Percentiles rank a stretch among this genome's conserved stretches.
phyloP scores from a whole-genome alignment of 2,888 invertebrate genomes.

The Drosophila hamatofila region DNA sequence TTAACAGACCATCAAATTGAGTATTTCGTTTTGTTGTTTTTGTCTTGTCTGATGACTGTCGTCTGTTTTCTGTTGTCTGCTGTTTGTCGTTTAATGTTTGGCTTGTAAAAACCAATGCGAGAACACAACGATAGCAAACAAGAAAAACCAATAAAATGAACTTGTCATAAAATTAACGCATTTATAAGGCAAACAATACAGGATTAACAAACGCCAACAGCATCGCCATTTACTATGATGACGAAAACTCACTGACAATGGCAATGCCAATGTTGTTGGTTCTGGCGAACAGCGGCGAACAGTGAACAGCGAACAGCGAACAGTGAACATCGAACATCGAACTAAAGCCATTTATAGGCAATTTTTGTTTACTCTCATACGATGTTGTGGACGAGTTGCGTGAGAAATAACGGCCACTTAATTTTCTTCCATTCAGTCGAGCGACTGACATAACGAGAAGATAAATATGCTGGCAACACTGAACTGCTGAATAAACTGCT shows the following conservation, averaged over 20 bases:
- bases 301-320: too few relatives aligned
- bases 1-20: slow-evolving; percentile 77
- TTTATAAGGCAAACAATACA: slow-evolving; percentile 79
- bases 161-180: slow-evolving; percentile 82
- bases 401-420: slow-evolving; percentile 79
- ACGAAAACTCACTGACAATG: slow-evolving; percentile 45
- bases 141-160: slow-evolving; percentile 80
- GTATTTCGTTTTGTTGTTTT: slow-evolving; percentile 61
- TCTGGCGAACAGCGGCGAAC: slow-evolving; percentile 37
- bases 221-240: slow-evolving; percentile 29
- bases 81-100: slow-evolving; percentile 48
- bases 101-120: slow-evolving; percentile 72
- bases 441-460: slow-evolving; percentile 58
- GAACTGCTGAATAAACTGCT: slow-evolving; percentile 48
- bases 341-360: slow-evolving; percentile 74
- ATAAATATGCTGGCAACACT: slow-evolving; percentile 65
- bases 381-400: slow-evolving; percentile 71
- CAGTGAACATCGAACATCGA: slow-evolving; percentile 32
- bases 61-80: slow-evolving; percentile 35
- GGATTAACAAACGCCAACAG: slow-evolving; percentile 70
- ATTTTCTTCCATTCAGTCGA: slow-evolving; percentile 35
- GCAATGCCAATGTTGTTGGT: slow-evolving; percentile 16
- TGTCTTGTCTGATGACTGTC: slow-evolving; percentile 35
- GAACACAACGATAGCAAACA: slow-evolving; percentile 72
- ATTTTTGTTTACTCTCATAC: slow-evolving; percentile 63